Evolutionary conservation across 2,113 vertebrate genomes (phyloP).

Genomic region (Vidua macroura): DNA sequence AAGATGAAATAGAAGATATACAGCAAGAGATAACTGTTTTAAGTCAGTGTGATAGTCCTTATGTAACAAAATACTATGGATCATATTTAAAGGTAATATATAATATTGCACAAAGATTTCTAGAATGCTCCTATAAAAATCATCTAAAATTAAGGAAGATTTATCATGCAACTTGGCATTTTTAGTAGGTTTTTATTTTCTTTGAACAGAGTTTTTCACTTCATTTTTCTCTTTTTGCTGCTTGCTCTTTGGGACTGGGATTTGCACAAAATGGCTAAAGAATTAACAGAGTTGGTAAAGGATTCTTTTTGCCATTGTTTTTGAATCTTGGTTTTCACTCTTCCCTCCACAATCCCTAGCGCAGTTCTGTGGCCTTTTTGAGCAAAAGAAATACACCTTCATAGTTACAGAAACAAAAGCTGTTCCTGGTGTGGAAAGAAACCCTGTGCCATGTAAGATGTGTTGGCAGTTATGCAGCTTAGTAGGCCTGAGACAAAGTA

Average conservation of each 20-base stretch:
- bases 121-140: not conserved
- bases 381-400: not conserved
- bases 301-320: not conserved
- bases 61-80: slow-evolving; percentile 92
- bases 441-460: not conserved
- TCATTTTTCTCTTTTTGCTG: not conserved
- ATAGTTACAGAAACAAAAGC: not conserved
- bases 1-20: slow-evolving; percentile 96
- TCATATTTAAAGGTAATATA: slow-evolving; percentile 90
- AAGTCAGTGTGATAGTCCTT: slow-evolving; percentile 93
- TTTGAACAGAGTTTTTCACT: not conserved
- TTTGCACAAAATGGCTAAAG: not conserved
- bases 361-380: not conserved
- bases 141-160: not conserved
- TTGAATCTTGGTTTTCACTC: not conserved
- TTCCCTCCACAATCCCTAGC: not conserved
- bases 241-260: not conserved
- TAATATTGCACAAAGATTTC: not conserved
- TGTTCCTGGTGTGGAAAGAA: not conserved
- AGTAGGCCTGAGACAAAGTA: not conserved
- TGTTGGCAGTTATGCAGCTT: not conserved
- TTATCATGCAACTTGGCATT: not conserved
- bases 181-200: not conserved
- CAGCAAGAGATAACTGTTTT: slow-evolving; percentile 95
- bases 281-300: not conserved